Conservation (phyloP, 2,113 vertebrate species). For the Thryonomys swinderianus region DNA sequence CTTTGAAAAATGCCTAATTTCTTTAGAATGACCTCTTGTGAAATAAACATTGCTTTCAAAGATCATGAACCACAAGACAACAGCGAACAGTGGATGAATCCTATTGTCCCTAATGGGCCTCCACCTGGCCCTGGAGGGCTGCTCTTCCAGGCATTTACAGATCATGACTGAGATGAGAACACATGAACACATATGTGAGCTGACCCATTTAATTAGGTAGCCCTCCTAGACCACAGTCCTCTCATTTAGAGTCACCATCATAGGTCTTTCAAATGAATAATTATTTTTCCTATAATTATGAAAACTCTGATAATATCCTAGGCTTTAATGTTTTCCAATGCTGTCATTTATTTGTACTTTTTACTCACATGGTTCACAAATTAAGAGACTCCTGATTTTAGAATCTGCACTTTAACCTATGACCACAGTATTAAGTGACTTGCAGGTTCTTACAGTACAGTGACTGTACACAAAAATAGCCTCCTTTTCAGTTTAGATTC, state of each 20-base stretch:
- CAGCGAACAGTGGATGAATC: slow-evolving; percentile 85
- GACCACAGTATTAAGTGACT: neutral
- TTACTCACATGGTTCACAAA: neutral
- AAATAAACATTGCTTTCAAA: slow-evolving; percentile 83
- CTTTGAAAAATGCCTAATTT: neutral
- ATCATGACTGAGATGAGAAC: neutral
- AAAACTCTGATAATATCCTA: neutral
- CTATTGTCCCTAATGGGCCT: slow-evolving; percentile 87
- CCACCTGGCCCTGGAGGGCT: slow-evolving; percentile 55
- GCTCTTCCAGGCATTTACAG: neutral
- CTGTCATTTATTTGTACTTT: neutral
- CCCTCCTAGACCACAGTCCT: neutral
- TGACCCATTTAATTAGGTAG: neutral
- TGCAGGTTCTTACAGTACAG: neutral
- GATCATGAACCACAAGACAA: slow-evolving; percentile 89
- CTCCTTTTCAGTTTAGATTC: neutral
- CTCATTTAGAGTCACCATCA: neutral
- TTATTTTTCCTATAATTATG: neutral
- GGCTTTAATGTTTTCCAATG: neutral
- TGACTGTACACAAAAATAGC: neutral
- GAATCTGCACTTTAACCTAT: neutral
- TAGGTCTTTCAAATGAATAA: neutral
- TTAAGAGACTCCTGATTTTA: neutral
- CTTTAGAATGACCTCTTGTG: neutral
- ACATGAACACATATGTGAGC: neutral